Conservation (phyloP, 2,113 vertebrate species). For the Psophia crepitans region DNA sequence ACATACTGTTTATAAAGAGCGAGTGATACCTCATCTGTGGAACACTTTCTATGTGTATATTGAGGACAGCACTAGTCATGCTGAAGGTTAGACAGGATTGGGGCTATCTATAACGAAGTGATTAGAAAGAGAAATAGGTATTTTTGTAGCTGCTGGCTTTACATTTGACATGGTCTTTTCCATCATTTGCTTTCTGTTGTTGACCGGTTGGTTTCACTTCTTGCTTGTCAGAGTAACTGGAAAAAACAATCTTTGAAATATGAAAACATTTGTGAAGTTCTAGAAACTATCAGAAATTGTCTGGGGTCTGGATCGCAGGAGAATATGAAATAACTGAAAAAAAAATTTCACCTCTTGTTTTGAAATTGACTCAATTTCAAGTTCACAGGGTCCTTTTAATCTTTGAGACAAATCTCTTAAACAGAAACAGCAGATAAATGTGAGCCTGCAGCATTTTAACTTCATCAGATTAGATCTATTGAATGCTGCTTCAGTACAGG, state of each 20-base stretch:
- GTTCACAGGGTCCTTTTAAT: conserved; percentile 11
- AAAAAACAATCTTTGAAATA: background rate
- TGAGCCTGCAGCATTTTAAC: conserved; percentile 13
- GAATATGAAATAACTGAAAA: conserved; percentile 1
- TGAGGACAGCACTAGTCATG: background rate
- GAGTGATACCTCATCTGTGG: background rate
- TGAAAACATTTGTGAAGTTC: background rate
- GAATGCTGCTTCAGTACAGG: background rate
- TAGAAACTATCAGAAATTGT: background rate
- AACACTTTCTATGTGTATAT: accelerated
- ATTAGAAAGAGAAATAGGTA: background rate
- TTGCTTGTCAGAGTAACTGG: background rate
- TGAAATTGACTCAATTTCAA: background rate
- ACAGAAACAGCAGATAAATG: conserved; percentile 20
- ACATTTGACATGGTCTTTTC: background rate
- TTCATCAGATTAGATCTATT: conserved; percentile 17
- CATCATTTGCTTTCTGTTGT: background rate
- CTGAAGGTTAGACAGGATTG: background rate
- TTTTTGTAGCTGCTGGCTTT: background rate
- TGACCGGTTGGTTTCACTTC: background rate
- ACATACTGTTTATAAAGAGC: background rate
- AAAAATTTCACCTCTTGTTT: conserved; percentile 13
- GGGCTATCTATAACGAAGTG: background rate
- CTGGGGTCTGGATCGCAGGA: background rate
- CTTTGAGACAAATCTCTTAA: conserved; percentile 20